Evolutionary conservation across 2,888 invertebrate genomes (phyloP).

Genomic region (Lithophane semibrunnea): DNA sequence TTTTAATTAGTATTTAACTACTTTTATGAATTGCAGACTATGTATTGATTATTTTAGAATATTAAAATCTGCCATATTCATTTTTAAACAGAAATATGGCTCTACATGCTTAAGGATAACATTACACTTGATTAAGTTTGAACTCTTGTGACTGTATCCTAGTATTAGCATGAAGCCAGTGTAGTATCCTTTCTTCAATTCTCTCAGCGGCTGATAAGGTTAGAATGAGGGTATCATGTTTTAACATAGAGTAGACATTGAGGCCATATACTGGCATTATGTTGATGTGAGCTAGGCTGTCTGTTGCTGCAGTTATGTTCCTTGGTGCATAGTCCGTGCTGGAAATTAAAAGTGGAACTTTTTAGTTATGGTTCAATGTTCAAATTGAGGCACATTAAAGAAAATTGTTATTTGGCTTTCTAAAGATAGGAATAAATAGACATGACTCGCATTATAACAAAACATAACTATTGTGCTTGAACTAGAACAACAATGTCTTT

Average conservation of each 20-base stretch:
- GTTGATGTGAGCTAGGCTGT: constrained; percentile 95
- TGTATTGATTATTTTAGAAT: background rate
- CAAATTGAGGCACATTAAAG: background rate
- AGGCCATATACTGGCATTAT: constrained; percentile 98
- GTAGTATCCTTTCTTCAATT: constrained; percentile 95
- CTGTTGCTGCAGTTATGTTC: constrained; percentile 96
- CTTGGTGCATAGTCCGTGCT: constrained; percentile 96
- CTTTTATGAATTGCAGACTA: background rate
- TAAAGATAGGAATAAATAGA: background rate
- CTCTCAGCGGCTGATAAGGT: constrained; percentile 95
- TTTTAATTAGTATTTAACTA: background rate
- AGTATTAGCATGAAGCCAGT: constrained; percentile 92
- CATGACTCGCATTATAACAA: background rate
- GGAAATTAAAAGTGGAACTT: constrained; percentile 49
- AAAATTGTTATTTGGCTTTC: background rate
- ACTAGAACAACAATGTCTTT: background rate
- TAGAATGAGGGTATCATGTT: constrained; percentile 97
- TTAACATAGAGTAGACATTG: constrained; percentile 99
- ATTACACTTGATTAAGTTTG: constrained; percentile 91
- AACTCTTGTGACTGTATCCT: constrained; percentile 86
- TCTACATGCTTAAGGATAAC: background rate
- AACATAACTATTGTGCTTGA: background rate
- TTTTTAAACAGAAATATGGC: background rate
- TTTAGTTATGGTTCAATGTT: constrained; percentile 10
- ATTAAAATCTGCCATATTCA: background rate